A percentile compares a stretch with the other conserved stretches of the same genome.
These are phyloP conservation scores for Drosophila hydei DNA, from an alignment of 1,140 invertebrate species.

Conservation along the genomic window DNA sequence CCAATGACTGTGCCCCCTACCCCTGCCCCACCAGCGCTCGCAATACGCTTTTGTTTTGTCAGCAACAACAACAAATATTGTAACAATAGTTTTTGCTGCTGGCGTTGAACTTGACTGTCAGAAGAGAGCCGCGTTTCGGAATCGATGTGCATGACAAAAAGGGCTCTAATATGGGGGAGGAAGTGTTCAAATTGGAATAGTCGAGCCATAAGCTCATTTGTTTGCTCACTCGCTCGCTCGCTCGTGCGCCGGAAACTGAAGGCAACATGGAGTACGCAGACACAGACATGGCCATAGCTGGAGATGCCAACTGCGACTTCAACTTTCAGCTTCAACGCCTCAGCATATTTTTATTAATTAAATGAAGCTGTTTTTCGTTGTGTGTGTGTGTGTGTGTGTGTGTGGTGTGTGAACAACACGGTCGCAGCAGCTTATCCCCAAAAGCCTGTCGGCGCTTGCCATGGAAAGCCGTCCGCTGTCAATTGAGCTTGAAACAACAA, in stretches of 20 bases:
- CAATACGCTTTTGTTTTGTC: conserved; percentile 57
- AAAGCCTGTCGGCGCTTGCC: conserved; percentile 24
- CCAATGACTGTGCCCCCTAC: not conserved
- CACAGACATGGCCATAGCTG: conserved; percentile 12
- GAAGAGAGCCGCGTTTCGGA: conserved; percentile 58
- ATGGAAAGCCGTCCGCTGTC: conserved; percentile 47
- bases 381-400: not conserved
- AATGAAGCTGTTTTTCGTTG: conserved; percentile 41
- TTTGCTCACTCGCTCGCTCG: conserved; percentile 54
- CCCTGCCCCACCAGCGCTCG: not conserved
- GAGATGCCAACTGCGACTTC: conserved; percentile 7
- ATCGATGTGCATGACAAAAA: conserved; percentile 78
- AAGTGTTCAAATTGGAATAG: conserved; percentile 78
- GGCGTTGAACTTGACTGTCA: conserved; percentile 80
- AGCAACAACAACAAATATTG: conserved; percentile 39
- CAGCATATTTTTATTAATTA: conserved; percentile 67
- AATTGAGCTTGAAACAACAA: conserved; percentile 27
- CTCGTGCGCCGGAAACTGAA: conserved; percentile 68
- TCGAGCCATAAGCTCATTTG: conserved; percentile 61
- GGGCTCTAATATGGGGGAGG: conserved; percentile 75
- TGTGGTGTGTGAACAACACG: conserved; percentile 7
- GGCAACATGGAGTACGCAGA: conserved; percentile 52
- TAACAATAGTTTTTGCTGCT: conserved; percentile 69
- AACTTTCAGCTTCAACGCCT: conserved; percentile 42
- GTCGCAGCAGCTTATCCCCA: conserved; percentile 10